Conservation (phyloP, 35 echinoderm and acorn worm species). For the Apostichopus parvimensis region DNA sequence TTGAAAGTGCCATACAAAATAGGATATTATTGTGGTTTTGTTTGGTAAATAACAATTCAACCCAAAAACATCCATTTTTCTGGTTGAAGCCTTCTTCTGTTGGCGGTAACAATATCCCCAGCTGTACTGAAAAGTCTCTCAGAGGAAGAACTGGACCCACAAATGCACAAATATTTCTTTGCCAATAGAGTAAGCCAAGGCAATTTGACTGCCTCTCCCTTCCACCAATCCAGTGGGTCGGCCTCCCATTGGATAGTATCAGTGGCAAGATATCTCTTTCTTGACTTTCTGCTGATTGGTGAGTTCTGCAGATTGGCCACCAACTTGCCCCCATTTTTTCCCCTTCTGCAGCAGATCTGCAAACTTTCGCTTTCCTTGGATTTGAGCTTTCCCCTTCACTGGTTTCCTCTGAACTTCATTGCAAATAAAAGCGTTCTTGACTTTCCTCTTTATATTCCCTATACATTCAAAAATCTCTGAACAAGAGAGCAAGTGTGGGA, state of each 20-base stretch:
- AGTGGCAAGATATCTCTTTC: neutral
- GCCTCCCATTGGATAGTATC: neutral
- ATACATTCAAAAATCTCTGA: neutral
- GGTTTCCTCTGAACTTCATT: neutral
- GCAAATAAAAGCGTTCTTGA: too few species aligned
- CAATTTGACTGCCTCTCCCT: neutral
- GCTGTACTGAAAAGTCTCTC: too few species aligned
- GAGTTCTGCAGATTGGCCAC: neutral
- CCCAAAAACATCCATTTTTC: too few species aligned
- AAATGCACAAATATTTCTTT: neutral
- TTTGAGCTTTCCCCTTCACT: slow-evolving; percentile 2
- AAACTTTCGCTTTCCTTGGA: neutral
- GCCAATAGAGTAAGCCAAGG: slow-evolving; percentile 46
- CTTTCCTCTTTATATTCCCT: neutral
- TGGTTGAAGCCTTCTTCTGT: too few species aligned
- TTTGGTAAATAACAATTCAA: too few species aligned
- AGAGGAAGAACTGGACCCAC: too few species aligned
- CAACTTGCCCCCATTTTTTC: slow-evolving; percentile 10
- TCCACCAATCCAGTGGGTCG: slow-evolving; percentile 37
- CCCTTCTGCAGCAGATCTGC: slow-evolving; percentile 8
- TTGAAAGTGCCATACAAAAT: too few species aligned
- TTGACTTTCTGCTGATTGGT: neutral
- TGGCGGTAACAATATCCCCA: too few species aligned
- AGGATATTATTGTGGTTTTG: too few species aligned
- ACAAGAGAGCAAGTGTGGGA: neutral